Base-by-base conservation (phyloP, 2,888 invertebrate species). In the Caenorhabditis japonica region DNA sequence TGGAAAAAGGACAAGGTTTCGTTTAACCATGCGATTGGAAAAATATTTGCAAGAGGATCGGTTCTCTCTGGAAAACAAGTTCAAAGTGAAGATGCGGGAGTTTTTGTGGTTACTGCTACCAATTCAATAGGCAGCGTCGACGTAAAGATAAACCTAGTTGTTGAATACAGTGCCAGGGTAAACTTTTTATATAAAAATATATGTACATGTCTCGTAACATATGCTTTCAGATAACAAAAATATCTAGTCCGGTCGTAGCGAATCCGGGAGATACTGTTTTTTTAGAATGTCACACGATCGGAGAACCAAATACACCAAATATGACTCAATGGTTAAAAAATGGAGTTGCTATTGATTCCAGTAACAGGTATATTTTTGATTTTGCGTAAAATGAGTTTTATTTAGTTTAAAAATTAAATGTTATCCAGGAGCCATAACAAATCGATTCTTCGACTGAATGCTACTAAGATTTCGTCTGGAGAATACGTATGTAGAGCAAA, bases 261-360 rank as follows among this genome's bases (percentile, higher is more conserved):
- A 79, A 80, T 10, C 60, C 55, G 3, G 85, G 84, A 8, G 87
- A 87, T 49, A 81, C 80, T 7, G 83, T 86, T 3, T 66, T 84
- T 4, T 58, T 86, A 25, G 87, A 87, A 72, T 86, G 86, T 66
- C 84, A 85, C 52, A 86, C 81, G 5, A 86, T 86, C 39, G 86
- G 84, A 21, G 76, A 80, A 10, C 86, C 86, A 1, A 56, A 56
- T 17, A 76, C 56, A 30, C 44, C 71, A 23, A 80, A 83, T 10
- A 87, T 86, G 85, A 81, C 87, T 19, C 69, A 76, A 21, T 86
- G 86, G 86, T 77, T 71, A 56, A 73, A 81, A 53, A 81, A 79
- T 36, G 79, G 78, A 10, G 21, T 64, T 8, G 36, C 34, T 3
- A 4, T 69, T 46, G 53, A 34, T 38, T 39, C 53, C 10, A 30